These are phyloP conservation scores for Platanista minor DNA, from an alignment of 2,113 vertebrate species.

Conservation along the genomic window DNA sequence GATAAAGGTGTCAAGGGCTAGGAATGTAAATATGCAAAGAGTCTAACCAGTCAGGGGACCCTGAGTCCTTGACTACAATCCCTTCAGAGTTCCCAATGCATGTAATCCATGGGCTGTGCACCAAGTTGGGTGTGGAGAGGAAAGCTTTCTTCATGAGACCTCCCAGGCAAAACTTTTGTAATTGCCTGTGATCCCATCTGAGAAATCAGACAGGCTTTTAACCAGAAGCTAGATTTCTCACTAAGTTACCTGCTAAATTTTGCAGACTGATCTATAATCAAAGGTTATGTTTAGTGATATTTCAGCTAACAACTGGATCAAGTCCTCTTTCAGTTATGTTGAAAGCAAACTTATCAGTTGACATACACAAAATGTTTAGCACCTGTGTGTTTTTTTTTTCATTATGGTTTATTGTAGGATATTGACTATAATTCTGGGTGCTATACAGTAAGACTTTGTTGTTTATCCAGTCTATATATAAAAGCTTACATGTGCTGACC, in stretches of 20 bases:
- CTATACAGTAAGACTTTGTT: too few relatives aligned
- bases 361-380: not conserved
- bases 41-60: fast-evolving
- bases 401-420: too few relatives aligned
- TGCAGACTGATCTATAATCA: not conserved
- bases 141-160: not conserved
- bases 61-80: not conserved
- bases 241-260: not conserved
- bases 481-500: too few relatives aligned
- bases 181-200: not conserved
- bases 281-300: not conserved
- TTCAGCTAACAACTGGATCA: not conserved
- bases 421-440: too few relatives aligned
- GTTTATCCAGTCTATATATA: too few relatives aligned
- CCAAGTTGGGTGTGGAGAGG: not conserved
- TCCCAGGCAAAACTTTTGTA: not conserved
- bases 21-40: not conserved
- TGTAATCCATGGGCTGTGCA: not conserved
- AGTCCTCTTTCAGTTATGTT: not conserved
- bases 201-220: not conserved
- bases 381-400: fast-evolving
- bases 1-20: not conserved
- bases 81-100: not conserved
- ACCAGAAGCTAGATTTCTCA: not conserved
- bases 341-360: not conserved